Evolutionary conservation across 1,140 invertebrate species (phyloP).

Genomic region (Armadillidium nasatum): DNA sequence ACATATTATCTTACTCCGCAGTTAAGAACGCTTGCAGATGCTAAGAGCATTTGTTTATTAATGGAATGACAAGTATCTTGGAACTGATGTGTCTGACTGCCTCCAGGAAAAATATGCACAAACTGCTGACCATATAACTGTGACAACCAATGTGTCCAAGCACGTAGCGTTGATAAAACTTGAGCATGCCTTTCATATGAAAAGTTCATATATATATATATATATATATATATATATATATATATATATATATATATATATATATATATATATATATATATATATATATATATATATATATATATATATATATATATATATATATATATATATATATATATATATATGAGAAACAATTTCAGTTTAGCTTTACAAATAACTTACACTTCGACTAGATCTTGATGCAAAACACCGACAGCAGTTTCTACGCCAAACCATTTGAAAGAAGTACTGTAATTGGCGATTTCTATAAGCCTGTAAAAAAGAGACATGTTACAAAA

Average conservation of each 20-base stretch:
- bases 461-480: neutral
- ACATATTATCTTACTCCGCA: conserved; percentile 25
- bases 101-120: conserved; percentile 38
- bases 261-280: no score
- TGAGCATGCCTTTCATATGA: conserved; percentile 59
- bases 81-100: conserved; percentile 47
- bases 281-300: no score
- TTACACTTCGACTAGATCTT: neutral
- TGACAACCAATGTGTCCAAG: conserved; percentile 61
- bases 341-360: no score
- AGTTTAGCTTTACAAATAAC: neutral
- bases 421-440: conserved; percentile 2
- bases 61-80: conserved; percentile 52
- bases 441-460: neutral
- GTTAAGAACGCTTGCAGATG: conserved; percentile 39
- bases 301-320: no score
- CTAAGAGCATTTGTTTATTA: conserved; percentile 51
- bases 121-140: conserved; percentile 44
- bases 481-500: neutral
- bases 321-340: no score
- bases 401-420: neutral
- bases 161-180: conserved; percentile 61
- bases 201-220: no score
- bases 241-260: no score
- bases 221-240: no score